phyloP scores from a whole-genome alignment of 2,888 invertebrate species.

The Diplolepis rosae region DNA sequence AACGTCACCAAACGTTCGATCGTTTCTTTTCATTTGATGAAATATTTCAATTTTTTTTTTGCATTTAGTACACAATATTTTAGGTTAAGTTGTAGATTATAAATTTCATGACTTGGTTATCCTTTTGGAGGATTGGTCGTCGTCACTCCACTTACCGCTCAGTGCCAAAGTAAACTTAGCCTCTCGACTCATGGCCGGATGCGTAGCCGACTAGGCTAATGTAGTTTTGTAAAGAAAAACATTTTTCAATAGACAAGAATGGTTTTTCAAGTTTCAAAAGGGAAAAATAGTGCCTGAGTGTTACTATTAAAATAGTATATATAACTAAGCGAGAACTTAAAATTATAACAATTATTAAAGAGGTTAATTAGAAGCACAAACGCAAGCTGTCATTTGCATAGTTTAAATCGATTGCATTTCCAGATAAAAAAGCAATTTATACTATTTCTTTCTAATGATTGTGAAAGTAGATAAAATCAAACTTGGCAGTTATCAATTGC shows the following conservation, averaged over 20 bases:
- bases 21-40: background rate
- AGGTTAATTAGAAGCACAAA: background rate
- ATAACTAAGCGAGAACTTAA: background rate
- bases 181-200: background rate
- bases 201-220: slow-evolving; percentile 4
- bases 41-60: background rate
- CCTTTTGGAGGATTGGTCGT: background rate
- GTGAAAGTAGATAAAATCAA: too few species aligned
- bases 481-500: too few species aligned
- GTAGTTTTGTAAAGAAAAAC: background rate
- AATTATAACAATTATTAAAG: background rate
- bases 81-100: background rate
- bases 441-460: background rate
- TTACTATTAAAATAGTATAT: background rate
- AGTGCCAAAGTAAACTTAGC: slow-evolving; percentile 23
- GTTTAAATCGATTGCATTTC: background rate
- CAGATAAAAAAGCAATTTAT: background rate
- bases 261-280: background rate
- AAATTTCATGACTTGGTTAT: background rate
- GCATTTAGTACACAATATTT: background rate
- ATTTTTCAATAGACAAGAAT: background rate
- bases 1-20: background rate
- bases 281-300: background rate
- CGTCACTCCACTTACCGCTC: background rate
- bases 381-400: background rate